phyloP scores from a whole-genome alignment of 2,797 vertebrate species.

The Apogon talboti region DNA sequence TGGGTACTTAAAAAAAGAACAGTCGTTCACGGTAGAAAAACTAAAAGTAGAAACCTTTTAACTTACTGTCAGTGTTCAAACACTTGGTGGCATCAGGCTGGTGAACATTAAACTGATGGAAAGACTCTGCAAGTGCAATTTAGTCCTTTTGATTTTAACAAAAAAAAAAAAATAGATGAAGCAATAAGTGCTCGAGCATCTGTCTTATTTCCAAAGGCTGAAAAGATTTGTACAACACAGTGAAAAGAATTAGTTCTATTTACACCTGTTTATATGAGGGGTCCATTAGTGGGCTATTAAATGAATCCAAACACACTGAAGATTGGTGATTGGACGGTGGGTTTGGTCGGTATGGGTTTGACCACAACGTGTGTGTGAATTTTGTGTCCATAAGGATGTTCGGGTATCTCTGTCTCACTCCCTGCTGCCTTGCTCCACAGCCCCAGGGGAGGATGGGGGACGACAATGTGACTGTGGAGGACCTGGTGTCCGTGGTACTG shows the following conservation, averaged over 20 bases:
- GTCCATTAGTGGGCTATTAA: constrained; percentile 72
- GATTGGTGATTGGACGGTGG: constrained; percentile 86
- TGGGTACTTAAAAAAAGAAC: constrained; percentile 44
- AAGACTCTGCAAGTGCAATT: constrained; percentile 72
- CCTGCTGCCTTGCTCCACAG: constrained; percentile 86
- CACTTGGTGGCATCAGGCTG: constrained; percentile 37
- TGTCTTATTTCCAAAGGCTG: constrained; percentile 41
- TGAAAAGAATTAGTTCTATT: constrained; percentile 55
- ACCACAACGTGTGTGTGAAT: constrained; percentile 92
- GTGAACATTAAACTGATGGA: constrained; percentile 42
- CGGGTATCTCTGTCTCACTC: constrained; percentile 74
- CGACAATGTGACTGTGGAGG: constrained; percentile 82
- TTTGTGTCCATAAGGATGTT: constrained; percentile 81
- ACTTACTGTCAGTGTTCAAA: constrained; percentile 62
- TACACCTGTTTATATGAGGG: constrained; percentile 34
- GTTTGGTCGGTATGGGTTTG: constrained; percentile 98
- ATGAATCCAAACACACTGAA: constrained; percentile 97
- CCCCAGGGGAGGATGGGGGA: constrained; percentile 84
- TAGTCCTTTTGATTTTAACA: constrained; percentile 56
- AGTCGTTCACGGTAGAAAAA: constrained; percentile 34
- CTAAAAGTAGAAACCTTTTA: constrained; percentile 67
- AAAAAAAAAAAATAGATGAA: constrained; percentile 47
- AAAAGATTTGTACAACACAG: constrained; percentile 14
- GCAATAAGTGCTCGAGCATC: constrained; percentile 74
- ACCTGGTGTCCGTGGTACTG: constrained; percentile 90